Evolutionary conservation across 2,797 vertebrate species (phyloP), one percentile per base, ranked within the genome.

Genomic region (Heteromormyrus szaboi): DNA sequence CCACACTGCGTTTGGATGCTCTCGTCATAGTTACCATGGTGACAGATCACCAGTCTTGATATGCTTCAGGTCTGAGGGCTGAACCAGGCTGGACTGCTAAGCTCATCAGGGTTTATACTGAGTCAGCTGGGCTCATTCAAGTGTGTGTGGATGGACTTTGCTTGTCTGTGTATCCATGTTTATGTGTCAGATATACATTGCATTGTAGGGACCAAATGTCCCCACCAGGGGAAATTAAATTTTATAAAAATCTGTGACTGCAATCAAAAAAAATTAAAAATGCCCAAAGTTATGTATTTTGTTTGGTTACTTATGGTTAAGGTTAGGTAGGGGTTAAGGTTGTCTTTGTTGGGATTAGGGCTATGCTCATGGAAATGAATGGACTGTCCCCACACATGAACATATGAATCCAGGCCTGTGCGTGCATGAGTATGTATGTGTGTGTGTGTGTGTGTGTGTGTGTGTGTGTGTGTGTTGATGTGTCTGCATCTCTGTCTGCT

Each of bases 101-200:
- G 37, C 44, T 22, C n/a, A n/a, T 50, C 9, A 50, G 81, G 46
- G 19, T 84, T 50, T 84, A 22, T n/a, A 12, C 41, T 1, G n/a
- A 50, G 41, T 84, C 46, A 50, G 81, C 81, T 11, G n/a, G 19
- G 48, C 46, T 2, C 1, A 25, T 51, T 11, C 41, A 22, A 41
- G 29, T 76, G 79, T 8, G 76, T 46, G 50, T 54, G 90, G 14
- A 19, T 1, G 56, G 56, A 59, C n/a, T 59, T 59, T 0, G 53
- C 59, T 0, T 54, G 87, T 83, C 65, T 83, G n/a, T 85, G 48
- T 84, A 46, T 88, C 44, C 46, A 56, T 87, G 85, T 59, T 56
- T 81, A 56, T 59, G 19, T 19, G 19, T 22, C 19, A 59, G 0
- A 59, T 59, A 8, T 22, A 59, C 54, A 7, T 59, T 59, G 54